Percentiles rank a stretch among this genome's conserved stretches.
These are phyloP conservation scores for Ctenoplectra terminalis DNA, from an alignment of 1,140 invertebrate species.

Conservation along the genomic window DNA sequence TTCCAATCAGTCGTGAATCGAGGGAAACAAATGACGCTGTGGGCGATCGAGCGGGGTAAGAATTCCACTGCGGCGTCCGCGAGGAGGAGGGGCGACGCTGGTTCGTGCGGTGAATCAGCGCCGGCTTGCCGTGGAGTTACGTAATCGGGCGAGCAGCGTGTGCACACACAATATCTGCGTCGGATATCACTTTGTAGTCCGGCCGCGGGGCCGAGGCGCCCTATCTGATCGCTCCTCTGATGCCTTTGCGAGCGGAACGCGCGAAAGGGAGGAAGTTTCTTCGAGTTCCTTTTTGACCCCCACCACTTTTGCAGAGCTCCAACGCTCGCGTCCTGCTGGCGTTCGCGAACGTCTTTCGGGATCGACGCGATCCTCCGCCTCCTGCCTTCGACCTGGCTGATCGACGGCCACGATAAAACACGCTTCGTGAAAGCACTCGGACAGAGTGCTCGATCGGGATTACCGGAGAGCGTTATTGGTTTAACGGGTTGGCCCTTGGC, in stretches of 20 bases:
- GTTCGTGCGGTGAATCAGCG: conserved; percentile 67
- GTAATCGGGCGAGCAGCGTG: conserved; percentile 72
- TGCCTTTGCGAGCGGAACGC: conserved; percentile 70
- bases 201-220: conserved; percentile 67
- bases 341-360: conserved; percentile 21
- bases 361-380: conserved; percentile 54
- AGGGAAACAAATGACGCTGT: background rate
- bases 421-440: conserved; percentile 39
- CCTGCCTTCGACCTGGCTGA: conserved; percentile 9
- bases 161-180: conserved; percentile 71
- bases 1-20: background rate
- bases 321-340: background rate
- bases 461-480: conserved; percentile 4
- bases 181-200: conserved; percentile 79
- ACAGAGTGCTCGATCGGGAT: conserved; percentile 2
- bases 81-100: background rate
- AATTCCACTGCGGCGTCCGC: background rate
- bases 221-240: conserved; percentile 74
- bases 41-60: background rate
- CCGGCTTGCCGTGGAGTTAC: conserved; percentile 63
- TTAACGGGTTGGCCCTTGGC: background rate
- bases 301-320: background rate
- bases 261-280: conserved; percentile 60
- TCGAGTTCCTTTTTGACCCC: conserved; percentile 55
- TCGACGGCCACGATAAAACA: conserved; percentile 53